Conservation (phyloP, 2,113 vertebrate species). For the Hemicordylus capensis region DNA sequence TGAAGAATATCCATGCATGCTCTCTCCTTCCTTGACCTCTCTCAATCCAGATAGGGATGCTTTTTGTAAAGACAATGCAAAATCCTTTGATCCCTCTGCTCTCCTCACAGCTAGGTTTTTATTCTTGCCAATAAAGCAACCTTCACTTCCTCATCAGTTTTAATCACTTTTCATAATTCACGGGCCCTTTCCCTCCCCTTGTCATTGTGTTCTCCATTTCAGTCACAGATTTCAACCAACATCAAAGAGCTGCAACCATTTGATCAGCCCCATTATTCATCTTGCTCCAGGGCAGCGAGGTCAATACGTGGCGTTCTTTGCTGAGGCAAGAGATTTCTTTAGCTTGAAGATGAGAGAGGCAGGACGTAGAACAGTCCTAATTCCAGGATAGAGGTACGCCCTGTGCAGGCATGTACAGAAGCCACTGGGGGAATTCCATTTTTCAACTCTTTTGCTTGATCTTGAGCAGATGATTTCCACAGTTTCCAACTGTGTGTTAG, state of each 20-base stretch:
- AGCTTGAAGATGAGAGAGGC: accelerated
- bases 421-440: neutral
- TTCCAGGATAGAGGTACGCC: accelerated
- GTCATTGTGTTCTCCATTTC: neutral
- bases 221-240: conserved; percentile 6
- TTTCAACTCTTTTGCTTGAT: neutral
- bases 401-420: neutral
- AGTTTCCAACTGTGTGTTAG: neutral
- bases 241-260: neutral
- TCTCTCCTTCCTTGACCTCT: neutral
- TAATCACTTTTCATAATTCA: conserved; percentile 2
- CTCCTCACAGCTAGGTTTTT: neutral
- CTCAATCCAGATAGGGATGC: neutral
- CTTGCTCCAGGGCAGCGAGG: neutral
- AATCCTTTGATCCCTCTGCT: neutral
- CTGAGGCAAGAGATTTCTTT: neutral
- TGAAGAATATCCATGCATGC: neutral
- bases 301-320: neutral
- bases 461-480: neutral
- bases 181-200: neutral
- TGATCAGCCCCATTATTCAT: neutral
- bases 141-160: conserved; percentile 1
- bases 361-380: neutral
- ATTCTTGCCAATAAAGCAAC: neutral
- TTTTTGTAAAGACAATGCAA: neutral